Percentiles rank a stretch among this genome's conserved stretches.
These are phyloP conservation scores for Pyrrhia umbra DNA, from an alignment of 2,888 invertebrate genomes.

Conservation along the genomic window DNA sequence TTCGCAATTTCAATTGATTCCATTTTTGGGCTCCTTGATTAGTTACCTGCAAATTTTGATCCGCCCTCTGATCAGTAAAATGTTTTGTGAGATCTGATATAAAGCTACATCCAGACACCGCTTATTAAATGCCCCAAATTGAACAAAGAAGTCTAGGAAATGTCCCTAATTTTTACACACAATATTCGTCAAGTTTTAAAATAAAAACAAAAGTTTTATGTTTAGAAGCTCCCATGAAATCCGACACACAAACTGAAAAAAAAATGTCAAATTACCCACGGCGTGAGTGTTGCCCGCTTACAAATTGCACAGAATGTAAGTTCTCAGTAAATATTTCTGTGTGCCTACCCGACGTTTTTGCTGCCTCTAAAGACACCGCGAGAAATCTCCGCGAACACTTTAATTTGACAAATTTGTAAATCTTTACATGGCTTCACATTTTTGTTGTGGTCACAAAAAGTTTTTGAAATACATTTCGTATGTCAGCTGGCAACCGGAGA, in stretches of 20 bases:
- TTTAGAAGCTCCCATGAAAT: constrained; percentile 30
- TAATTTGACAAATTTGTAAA: constrained; percentile 67
- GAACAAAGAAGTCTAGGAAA: no score
- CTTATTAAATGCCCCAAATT: no score
- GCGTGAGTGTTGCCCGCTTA: constrained; percentile 44
- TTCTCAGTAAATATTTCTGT: constrained; percentile 59
- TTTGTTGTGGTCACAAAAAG: constrained; percentile 8
- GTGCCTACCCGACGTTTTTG: constrained; percentile 46
- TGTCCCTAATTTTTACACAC: no score
- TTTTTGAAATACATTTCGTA: constrained; percentile 15
- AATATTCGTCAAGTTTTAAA: neutral
- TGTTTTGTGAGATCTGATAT: no score
- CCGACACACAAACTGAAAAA: constrained; percentile 32
- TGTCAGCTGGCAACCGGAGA: constrained; percentile 29
- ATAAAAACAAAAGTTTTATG: constrained; percentile 4
- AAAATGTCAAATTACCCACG: constrained; percentile 49
- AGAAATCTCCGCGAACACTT: constrained; percentile 57
- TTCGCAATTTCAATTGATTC: no score
- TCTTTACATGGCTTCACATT: constrained; percentile 46
- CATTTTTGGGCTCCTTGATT: no score
- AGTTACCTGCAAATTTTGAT: no score
- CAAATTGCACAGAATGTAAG: constrained; percentile 60
- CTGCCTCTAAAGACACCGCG: constrained; percentile 44
- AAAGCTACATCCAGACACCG: no score
- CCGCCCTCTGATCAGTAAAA: no score